Evolutionary conservation across 2,888 invertebrate genomes (phyloP).

Genomic region (Aelia acuminata): DNA sequence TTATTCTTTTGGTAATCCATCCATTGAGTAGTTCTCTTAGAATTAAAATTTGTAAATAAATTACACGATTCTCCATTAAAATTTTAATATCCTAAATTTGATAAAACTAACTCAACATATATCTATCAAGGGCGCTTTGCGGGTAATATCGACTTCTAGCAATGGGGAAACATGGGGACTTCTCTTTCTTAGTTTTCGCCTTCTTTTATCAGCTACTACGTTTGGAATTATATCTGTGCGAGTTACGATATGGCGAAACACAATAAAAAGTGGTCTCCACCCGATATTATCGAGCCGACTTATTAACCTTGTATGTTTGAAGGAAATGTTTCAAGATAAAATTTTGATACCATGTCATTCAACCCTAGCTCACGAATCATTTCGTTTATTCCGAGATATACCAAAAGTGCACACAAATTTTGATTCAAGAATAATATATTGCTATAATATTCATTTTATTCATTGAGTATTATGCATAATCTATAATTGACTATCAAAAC

Average conservation of each 20-base stretch:
- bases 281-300: background rate
- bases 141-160: too few relatives aligned
- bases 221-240: background rate
- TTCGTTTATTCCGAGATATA: background rate
- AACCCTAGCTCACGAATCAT: background rate
- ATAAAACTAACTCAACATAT: background rate
- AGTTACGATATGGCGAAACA: background rate
- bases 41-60: too few relatives aligned
- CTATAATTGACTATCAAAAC: too few relatives aligned
- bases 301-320: background rate
- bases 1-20: too few relatives aligned
- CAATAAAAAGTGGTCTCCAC: background rate
- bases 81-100: too few relatives aligned
- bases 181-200: background rate
- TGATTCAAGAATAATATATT: background rate
- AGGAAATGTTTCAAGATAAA: conserved; percentile 32
- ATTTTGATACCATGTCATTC: conserved; percentile 15
- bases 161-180: background rate
- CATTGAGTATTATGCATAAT: too few relatives aligned
- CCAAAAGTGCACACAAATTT: background rate
- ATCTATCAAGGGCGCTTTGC: too few relatives aligned
- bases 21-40: too few relatives aligned
- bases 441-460: too few relatives aligned
- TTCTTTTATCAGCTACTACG: background rate
- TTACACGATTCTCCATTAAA: too few relatives aligned